A percentile compares a stretch with the other conserved stretches of the same genome.
Conservation (phyloP, 1,140 invertebrate genomes). For the Meloidogyne hapla region DNA sequence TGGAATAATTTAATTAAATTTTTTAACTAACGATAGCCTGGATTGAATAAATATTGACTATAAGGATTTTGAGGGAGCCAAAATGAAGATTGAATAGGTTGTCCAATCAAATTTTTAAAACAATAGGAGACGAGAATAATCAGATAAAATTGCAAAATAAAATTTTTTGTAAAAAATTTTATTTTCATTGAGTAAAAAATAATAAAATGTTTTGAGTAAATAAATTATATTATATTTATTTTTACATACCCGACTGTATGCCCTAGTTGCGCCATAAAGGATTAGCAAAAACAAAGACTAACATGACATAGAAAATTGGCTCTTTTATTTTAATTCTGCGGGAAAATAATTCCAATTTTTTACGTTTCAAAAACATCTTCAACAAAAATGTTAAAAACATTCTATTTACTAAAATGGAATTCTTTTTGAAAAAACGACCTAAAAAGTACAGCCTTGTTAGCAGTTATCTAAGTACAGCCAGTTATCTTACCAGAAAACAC, state of each 20-base stretch:
- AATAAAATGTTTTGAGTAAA: background rate
- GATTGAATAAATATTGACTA: background rate
- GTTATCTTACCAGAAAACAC: too few relatives aligned
- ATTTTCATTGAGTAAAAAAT: background rate
- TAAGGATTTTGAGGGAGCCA: background rate
- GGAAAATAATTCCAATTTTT: too few relatives aligned
- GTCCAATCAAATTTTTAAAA: background rate
- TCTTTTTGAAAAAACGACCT: too few relatives aligned
- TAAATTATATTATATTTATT: background rate
- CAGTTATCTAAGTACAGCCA: too few relatives aligned
- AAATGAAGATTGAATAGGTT: constrained; percentile 1
- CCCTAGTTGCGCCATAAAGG: background rate
- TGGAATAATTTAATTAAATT: background rate
- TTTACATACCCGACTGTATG: background rate
- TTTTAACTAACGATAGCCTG: background rate
- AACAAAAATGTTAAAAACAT: too few relatives aligned
- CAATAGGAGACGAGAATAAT: background rate
- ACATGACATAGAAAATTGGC: background rate
- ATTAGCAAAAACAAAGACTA: background rate
- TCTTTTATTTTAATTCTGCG: background rate
- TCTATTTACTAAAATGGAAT: too few relatives aligned
- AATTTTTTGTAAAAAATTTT: background rate
- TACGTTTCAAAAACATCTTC: too few relatives aligned
- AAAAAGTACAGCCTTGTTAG: too few relatives aligned
- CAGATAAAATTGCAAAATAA: background rate